Base-by-base conservation (phyloP, 2,888 invertebrate genomes). In the Boloria selene region DNA sequence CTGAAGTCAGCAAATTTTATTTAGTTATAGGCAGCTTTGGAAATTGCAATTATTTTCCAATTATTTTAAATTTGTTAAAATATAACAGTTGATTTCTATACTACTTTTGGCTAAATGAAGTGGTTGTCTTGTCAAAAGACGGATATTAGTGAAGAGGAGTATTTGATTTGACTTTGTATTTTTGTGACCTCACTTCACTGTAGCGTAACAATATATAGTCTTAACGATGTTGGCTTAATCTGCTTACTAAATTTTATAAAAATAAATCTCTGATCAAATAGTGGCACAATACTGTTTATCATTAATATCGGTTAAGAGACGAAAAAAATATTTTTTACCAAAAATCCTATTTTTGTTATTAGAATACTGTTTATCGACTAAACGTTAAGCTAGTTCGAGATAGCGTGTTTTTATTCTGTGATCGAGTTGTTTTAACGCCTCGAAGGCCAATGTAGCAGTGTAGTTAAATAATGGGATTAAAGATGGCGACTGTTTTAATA, bases 271-370 rank as follows among this genome's bases (percentile, higher is more conserved):
- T 70, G 65, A 71, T 72, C 71, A 73, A 73, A 70, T 72, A 71
- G 75, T 82, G 82, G 84, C 86, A 85, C 85, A 85, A 86, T 80
- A 81, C 78, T 79, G 76, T 74, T 68, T 70, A 70, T 73, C 79
- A 76, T 74, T 69, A 78, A 72, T 83, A 82, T 84, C 79, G 82
- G 79, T 81, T 86, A 85, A 85, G 83, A 79, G 79, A 75, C 78
- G 74, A 83, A 75, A 84, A 78, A 79, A 83, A 85, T 84, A 85
- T 86, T 86, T 89, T 88, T 84, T 84, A 86, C 85, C 73, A 73
- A 86, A 67, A 86, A 88, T 77, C 79, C 77, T 87, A 88, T 88
- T 89, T 89, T 89, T 88, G 83, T 90, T 89, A 87, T 84, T 84
- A 85, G 81, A 82, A 69, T 81, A 85, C 83, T 84, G 82, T 85